Conservation (phyloP, 2,113 vertebrate species). For the Passer montanus region DNA sequence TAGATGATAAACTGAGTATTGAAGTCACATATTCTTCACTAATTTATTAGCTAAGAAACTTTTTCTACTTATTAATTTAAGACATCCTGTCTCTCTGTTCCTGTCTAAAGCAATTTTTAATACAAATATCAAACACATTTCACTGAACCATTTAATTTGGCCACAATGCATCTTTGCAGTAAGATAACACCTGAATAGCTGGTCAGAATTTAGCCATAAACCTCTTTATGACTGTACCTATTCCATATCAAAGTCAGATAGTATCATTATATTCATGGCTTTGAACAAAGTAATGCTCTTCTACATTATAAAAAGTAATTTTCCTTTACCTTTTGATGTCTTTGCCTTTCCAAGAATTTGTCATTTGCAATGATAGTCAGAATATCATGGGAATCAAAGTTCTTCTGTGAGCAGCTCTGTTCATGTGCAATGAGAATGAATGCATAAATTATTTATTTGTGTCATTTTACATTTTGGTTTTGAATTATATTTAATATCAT, state of each 20-base stretch:
- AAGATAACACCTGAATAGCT: not conserved
- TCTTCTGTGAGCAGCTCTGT: not conserved
- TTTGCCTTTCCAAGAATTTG: not conserved
- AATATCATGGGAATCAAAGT: not conserved
- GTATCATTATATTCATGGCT: not conserved
- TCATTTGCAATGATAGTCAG: not conserved
- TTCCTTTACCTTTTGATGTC: not conserved
- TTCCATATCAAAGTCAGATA: not conserved
- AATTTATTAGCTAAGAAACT: not conserved
- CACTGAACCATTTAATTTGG: not conserved
- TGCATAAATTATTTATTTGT: not conserved
- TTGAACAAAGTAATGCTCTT: not conserved
- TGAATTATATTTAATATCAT: not conserved
- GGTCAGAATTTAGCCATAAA: not conserved
- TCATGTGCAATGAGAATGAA: not conserved
- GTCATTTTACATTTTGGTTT: not conserved
- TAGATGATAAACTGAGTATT: not conserved
- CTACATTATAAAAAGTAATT: not conserved
- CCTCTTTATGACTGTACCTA: not conserved
- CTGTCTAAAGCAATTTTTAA: not conserved
- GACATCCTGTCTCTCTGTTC: not conserved
- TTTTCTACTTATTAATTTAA: not conserved
- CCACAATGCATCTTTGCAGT: not conserved
- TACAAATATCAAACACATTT: not conserved
- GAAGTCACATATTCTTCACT: not conserved